These are phyloP conservation scores for Orientallactaga sibirica DNA, from an alignment of 2,797 vertebrate genomes.

Conservation along the genomic window DNA sequence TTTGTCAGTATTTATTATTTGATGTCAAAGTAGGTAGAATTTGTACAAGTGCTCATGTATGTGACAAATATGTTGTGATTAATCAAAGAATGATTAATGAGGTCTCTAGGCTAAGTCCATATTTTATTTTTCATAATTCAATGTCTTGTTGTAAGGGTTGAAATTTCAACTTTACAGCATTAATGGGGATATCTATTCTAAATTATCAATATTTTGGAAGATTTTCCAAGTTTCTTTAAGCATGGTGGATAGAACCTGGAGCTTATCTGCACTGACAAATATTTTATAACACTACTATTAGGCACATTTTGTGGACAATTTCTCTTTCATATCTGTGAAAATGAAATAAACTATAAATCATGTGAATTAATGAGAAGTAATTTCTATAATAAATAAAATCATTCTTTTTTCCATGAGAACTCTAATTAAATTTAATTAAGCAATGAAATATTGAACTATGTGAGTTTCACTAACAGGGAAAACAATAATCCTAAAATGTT, in stretches of 20 bases:
- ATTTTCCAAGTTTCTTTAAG: neutral
- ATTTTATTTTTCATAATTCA: neutral
- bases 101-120: neutral
- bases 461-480: conserved; percentile 15
- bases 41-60: too few relatives aligned
- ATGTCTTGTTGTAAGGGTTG: neutral
- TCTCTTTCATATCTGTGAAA: neutral
- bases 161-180: neutral
- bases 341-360: conserved; percentile 60
- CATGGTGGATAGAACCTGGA: neutral
- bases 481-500: neutral
- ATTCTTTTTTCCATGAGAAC: conserved; percentile 8
- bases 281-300: neutral
- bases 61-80: neutral
- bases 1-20: too few relatives aligned
- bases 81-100: neutral
- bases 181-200: neutral
- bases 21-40: too few relatives aligned
- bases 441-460: conserved; percentile 38
- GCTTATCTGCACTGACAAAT: neutral
- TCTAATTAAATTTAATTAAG: conserved; percentile 13
- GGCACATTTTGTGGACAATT: neutral
- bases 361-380: neutral
- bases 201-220: neutral
- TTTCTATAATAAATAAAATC: conserved; percentile 47